Percentiles rank a stretch among this genome's conserved stretches.
phyloP scores from a whole-genome alignment of 2,888 invertebrate species.

The Leptura quadrifasciata region DNA sequence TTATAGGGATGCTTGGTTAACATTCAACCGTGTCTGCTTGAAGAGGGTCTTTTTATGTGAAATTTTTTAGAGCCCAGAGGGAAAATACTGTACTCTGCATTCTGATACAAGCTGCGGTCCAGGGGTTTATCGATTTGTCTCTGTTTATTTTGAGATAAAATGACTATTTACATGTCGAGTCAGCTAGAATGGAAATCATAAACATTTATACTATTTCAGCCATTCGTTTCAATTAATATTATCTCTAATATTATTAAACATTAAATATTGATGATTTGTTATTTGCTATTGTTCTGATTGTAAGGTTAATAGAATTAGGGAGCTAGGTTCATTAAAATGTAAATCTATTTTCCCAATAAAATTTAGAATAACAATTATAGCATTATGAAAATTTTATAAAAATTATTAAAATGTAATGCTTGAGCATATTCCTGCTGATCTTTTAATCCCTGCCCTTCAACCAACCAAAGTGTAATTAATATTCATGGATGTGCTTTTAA shows the following conservation, averaged over 20 bases:
- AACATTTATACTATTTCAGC: slow-evolving; percentile 1
- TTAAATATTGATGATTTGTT: background rate
- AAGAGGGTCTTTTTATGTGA: slow-evolving; percentile 25
- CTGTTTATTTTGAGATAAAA: slow-evolving; percentile 27
- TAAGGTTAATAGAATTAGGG: background rate
- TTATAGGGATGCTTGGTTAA: slow-evolving; percentile 23
- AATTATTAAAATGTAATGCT: no score
- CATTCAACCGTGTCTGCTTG: slow-evolving; percentile 9
- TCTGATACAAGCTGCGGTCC: slow-evolving; percentile 6
- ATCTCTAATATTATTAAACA: slow-evolving; percentile 21
- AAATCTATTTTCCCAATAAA: background rate
- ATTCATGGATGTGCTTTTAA: no score
- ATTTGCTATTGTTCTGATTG: background rate
- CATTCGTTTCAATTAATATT: slow-evolving; percentile 10
- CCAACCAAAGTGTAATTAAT: no score
- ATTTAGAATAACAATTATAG: no score
- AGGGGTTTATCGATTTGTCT: slow-evolving; percentile 27
- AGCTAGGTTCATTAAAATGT: background rate
- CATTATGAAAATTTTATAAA: no score
- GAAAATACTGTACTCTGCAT: slow-evolving; percentile 5
- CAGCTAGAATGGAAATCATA: slow-evolving; percentile 25
- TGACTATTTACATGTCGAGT: slow-evolving; percentile 28
- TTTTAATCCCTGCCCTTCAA: no score
- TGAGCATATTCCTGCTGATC: no score
- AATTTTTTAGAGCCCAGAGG: slow-evolving; percentile 18